Conservation (phyloP, 2,113 vertebrate species). For the Prionailurus viverrinus region DNA sequence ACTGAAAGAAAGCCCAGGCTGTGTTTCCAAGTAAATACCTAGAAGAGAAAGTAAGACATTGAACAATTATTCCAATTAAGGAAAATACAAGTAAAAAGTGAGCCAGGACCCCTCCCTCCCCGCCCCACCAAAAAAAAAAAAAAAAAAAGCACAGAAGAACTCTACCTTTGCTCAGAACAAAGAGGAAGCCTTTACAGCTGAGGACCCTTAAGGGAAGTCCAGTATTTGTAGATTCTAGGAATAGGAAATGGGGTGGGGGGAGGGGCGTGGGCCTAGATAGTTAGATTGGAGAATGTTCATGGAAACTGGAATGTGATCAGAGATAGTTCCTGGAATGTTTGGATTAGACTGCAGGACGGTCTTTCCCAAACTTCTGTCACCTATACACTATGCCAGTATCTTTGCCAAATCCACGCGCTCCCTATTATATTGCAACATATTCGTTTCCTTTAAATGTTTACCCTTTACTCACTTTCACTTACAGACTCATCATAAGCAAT, state of each 20-base stretch:
- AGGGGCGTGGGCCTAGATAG: accelerated
- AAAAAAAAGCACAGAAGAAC: neutral
- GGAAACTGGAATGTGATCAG: too few relatives aligned
- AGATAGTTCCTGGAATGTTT: too few relatives aligned
- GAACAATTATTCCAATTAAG: neutral
- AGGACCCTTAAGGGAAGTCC: accelerated
- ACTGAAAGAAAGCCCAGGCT: neutral
- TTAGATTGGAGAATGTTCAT: too few relatives aligned
- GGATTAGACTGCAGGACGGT: neutral
- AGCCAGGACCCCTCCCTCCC: neutral
- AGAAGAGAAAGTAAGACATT: neutral
- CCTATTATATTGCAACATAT: neutral
- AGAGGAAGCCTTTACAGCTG: accelerated
- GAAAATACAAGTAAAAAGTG: neutral
- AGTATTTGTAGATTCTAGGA: neutral
- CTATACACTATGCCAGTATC: neutral
- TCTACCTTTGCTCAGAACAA: neutral
- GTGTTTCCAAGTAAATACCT: neutral
- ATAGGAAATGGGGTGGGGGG: neutral
- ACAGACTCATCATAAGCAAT: neutral
- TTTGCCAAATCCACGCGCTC: neutral
- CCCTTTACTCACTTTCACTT: neutral
- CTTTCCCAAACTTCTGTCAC: neutral
- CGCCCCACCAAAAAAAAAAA: too few relatives aligned
- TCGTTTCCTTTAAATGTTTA: neutral